Percentiles rank a stretch among this genome's conserved stretches.
Evolutionary conservation across 2,888 invertebrate species (phyloP).

Genomic region (Esperia sulphurella): DNA sequence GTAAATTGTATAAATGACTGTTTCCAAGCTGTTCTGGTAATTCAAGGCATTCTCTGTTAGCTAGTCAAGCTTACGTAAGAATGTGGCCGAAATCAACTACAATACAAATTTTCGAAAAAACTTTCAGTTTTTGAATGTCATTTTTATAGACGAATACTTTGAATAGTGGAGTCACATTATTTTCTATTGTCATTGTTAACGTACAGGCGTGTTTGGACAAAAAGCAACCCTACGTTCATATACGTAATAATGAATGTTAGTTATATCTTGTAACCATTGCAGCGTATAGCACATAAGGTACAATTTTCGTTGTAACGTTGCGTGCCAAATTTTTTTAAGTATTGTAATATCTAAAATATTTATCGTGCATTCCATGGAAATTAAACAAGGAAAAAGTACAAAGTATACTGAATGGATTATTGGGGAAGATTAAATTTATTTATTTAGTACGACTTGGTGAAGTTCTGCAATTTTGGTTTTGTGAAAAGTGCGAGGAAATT

Average conservation of each 20-base stretch:
- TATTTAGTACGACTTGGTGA: neutral
- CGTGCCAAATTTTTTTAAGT: constrained; percentile 37
- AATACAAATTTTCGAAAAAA: constrained; percentile 34
- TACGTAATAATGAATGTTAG: constrained; percentile 58
- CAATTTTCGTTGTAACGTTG: constrained; percentile 31
- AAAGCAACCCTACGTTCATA: constrained; percentile 16
- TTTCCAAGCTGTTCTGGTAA: no score
- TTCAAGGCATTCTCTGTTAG: neutral
- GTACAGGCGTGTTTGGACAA: neutral
- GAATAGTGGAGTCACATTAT: constrained; percentile 28
- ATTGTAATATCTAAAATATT: neutral
- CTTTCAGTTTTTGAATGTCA: constrained; percentile 40
- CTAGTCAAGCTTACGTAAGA: neutral
- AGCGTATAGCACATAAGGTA: constrained; percentile 36
- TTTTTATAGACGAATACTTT: constrained; percentile 30
- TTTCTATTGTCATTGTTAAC: neutral
- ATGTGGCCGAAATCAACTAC: neutral
- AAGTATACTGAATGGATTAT: neutral
- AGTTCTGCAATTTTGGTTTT: no score
- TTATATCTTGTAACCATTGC: constrained; percentile 35
- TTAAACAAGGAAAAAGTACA: neutral
- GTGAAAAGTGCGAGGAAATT: no score
- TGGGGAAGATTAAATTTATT: neutral
- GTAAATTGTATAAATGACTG: no score
- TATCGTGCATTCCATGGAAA: neutral